phyloP scores from a whole-genome alignment of 1,140 invertebrate genomes.

The Pteromalus puparum region DNA sequence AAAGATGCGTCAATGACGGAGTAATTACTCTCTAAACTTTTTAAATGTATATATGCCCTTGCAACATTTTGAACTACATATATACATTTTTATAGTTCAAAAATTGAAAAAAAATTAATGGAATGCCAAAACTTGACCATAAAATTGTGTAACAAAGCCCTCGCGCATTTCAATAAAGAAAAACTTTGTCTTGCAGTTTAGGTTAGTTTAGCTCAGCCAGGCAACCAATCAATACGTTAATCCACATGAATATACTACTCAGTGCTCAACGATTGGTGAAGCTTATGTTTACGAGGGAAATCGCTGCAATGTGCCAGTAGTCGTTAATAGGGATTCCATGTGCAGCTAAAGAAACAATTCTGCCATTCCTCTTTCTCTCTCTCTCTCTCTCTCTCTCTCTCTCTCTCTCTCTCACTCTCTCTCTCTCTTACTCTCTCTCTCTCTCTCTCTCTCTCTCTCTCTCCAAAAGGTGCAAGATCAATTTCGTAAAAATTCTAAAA shows the following conservation, averaged over 20 bases:
- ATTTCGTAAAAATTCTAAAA: constrained; percentile 45
- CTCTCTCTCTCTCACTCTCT: too few species aligned
- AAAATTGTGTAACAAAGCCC: too few species aligned
- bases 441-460: too few species aligned
- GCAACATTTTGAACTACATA: too few species aligned
- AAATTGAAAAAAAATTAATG: too few species aligned
- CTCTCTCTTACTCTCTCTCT: too few species aligned
- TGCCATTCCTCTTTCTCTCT: not conserved
- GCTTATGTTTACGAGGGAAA: too few species aligned
- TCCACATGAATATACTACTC: not conserved
- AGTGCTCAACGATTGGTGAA: not conserved
- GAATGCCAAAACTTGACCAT: too few species aligned
- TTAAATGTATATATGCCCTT: too few species aligned
- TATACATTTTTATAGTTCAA: too few species aligned
- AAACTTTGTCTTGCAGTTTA: constrained; percentile 19
- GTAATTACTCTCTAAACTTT: not conserved
- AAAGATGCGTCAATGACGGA: not conserved
- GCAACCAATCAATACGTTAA: not conserved
- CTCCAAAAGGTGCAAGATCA: constrained; percentile 29
- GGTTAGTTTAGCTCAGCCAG: not conserved
- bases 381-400: too few species aligned
- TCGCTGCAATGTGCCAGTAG: not conserved
- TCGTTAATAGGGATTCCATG: not conserved
- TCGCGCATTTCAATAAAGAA: too few species aligned
- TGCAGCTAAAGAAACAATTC: not conserved